Base-by-base conservation (phyloP, 2,797 vertebrate genomes). In the Acomys russatus region DNA sequence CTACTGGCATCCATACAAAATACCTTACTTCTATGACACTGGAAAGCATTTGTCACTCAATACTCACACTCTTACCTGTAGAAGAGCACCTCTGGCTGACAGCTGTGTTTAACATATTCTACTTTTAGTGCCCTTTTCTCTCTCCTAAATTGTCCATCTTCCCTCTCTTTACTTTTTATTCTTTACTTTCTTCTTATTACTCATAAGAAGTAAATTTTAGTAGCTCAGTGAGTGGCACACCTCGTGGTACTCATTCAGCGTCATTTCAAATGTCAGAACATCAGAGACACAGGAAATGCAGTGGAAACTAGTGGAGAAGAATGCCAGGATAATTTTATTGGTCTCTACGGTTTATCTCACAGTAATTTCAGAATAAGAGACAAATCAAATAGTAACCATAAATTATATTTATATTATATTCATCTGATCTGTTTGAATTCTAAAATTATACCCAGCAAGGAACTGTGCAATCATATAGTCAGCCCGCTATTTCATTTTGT, bases 301-400 rank as follows among this genome's bases (percentile, higher is more conserved):
- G 59, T 79, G 15, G 49, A 38, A 83, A 80, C 35, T 51, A 3
- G 1, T 54, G 30, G 12, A 77, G n/a, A 15, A 94, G 54, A 90
- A 64, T 35, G 17, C 10, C 85, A 28, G 11, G 11, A 61, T 68
- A 91, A 77, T 84, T 82, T n/a, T 80, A 76, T 30, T 82, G 23
- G n/a, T 82, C 28, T 70, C 35, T 77, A 25, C 68, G 33, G 84
- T 94, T 92, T 92, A 82, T 92, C 61, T 77, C 44, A 68, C 15
- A 92, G 20, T n/a, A 91, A 74, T 8, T 38, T 20, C 3, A 54
- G 28, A 79, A 89, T 6, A 28, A 89, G 59, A 85, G 66, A 79
- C 23, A 66, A 80, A 86, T n/a, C 11, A 93, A 87, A 87, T 8
- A 38, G 12, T 30, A 74, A 10, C n/a, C 61, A 89, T 51, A 33